phyloP scores from a whole-genome alignment of 2,888 invertebrate species.

The Pilophorus perplexus region DNA sequence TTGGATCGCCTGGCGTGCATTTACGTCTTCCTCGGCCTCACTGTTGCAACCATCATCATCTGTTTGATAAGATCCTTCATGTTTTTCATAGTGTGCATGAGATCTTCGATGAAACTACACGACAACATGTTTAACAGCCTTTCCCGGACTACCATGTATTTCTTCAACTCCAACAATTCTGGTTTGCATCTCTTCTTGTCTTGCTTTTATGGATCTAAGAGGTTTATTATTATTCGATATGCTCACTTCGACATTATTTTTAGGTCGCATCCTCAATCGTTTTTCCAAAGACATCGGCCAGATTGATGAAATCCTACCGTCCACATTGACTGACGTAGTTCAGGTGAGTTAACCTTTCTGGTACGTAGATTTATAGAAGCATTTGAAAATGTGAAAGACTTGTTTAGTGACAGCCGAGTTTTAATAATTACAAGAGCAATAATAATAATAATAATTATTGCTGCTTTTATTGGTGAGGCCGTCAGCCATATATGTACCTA shows the following conservation, averaged over 20 bases:
- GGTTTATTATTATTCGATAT: background rate
- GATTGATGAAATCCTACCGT: conserved; percentile 61
- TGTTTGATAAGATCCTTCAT: conserved; percentile 62
- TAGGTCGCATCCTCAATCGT: conserved; percentile 74
- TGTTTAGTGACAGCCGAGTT: too few relatives aligned
- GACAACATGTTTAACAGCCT: conserved; percentile 81
- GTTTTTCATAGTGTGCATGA: conserved; percentile 74
- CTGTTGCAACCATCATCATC: conserved; percentile 55
- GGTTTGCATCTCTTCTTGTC: too few relatives aligned
- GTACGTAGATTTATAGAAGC: too few relatives aligned
- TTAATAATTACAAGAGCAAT: too few relatives aligned
- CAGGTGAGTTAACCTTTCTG: conserved; percentile 51
- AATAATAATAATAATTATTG: too few relatives aligned
- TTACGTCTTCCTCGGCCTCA: conserved; percentile 62
- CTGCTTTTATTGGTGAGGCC: too few relatives aligned
- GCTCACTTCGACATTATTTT: conserved; percentile 15
- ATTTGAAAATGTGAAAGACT: too few relatives aligned
- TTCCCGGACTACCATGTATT: conserved; percentile 75
- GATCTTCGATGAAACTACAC: conserved; percentile 74
- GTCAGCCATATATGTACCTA: too few relatives aligned
- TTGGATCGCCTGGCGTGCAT: conserved; percentile 51
- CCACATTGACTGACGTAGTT: conserved; percentile 58
- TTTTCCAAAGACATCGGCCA: conserved; percentile 86
- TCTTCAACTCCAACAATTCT: conserved; percentile 85
- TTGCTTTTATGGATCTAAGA: background rate